A percentile compares a stretch with the other conserved stretches of the same genome.
These are phyloP conservation scores for Zele albiditarsus DNA, from an alignment of 2,888 invertebrate genomes.

Conservation along the genomic window DNA sequence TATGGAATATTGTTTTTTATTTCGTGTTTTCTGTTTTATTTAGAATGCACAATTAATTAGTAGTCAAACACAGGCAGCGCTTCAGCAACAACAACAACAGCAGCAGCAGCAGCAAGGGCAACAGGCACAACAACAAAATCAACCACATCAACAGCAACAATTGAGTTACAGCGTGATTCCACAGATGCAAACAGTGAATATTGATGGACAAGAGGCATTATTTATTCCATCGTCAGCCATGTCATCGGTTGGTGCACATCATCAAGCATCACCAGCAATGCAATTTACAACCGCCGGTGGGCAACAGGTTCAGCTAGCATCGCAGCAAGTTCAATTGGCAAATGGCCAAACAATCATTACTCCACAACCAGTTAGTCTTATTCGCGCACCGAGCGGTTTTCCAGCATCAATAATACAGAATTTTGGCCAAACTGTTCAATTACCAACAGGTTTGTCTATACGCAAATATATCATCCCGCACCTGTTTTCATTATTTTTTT, in stretches of 20 bases:
- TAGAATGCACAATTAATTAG: conserved; percentile 69
- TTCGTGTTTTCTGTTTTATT: conserved; percentile 22
- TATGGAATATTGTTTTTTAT: background rate
- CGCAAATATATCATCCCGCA: background rate
- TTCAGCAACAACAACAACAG: conserved; percentile 68
- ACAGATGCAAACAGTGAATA: conserved; percentile 92
- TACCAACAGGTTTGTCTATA: conserved; percentile 75
- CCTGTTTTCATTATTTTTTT: background rate
- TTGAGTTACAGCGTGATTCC: conserved; percentile 76
- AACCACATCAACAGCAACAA: conserved; percentile 75
- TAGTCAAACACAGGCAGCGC: conserved; percentile 61
- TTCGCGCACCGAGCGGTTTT: conserved; percentile 81
- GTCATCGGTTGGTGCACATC: conserved; percentile 73
- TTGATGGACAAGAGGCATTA: conserved; percentile 94
- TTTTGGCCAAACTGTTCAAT: conserved; percentile 80
- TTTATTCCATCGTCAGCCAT: conserved; percentile 89
- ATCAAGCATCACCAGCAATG: conserved; percentile 71
- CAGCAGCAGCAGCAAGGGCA: conserved; percentile 62
- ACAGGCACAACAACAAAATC: conserved; percentile 74
- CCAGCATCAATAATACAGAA: conserved; percentile 83
- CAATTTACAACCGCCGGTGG: conserved; percentile 68
- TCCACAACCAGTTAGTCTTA: conserved; percentile 75
- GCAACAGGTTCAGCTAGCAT: conserved; percentile 69
- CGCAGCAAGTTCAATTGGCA: conserved; percentile 72
- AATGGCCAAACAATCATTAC: conserved; percentile 73